Percentiles rank a stretch among this genome's conserved stretches.
Conservation (phyloP, 2,888 invertebrate species). For the Griposia aprilina region DNA sequence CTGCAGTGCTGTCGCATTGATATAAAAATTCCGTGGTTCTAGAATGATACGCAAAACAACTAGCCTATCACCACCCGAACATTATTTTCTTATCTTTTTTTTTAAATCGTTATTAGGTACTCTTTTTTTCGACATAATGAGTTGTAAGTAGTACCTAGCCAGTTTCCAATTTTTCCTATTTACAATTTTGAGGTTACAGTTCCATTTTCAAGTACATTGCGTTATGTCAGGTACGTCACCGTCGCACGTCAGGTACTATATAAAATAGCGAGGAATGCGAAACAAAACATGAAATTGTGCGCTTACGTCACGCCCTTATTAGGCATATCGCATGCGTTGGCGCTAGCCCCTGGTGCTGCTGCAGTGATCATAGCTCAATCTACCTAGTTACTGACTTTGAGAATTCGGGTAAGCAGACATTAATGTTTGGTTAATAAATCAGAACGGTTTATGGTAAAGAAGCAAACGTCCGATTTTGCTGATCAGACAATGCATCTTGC, state of each 20-base stretch:
- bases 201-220: slow-evolving; percentile 35
- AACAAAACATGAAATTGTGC: slow-evolving; percentile 50
- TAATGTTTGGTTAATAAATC: slow-evolving; percentile 5
- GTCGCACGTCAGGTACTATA: slow-evolving; percentile 28
- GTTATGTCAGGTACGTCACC: slow-evolving; percentile 41
- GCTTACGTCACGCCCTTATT: slow-evolving; percentile 56
- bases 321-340: slow-evolving; percentile 33
- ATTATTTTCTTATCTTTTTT: slow-evolving; percentile 16
- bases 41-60: slow-evolving; percentile 28
- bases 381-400: slow-evolving; percentile 9
- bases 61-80: neutral
- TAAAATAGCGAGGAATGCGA: slow-evolving; percentile 48
- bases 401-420: neutral
- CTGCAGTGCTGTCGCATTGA: slow-evolving; percentile 3
- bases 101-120: neutral
- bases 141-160: neutral
- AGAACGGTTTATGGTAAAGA: slow-evolving; percentile 13
- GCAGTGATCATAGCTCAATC: slow-evolving; percentile 48
- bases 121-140: neutral
- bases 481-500: neutral
- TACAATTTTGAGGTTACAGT: slow-evolving; percentile 6
- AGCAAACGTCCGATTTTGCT: neutral
- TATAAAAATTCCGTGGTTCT: slow-evolving; percentile 35
- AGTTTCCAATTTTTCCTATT: neutral
- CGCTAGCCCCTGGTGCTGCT: slow-evolving; percentile 29